phyloP scores from a whole-genome alignment of 2,113 vertebrate species.

The Lutjanus erythropterus region DNA sequence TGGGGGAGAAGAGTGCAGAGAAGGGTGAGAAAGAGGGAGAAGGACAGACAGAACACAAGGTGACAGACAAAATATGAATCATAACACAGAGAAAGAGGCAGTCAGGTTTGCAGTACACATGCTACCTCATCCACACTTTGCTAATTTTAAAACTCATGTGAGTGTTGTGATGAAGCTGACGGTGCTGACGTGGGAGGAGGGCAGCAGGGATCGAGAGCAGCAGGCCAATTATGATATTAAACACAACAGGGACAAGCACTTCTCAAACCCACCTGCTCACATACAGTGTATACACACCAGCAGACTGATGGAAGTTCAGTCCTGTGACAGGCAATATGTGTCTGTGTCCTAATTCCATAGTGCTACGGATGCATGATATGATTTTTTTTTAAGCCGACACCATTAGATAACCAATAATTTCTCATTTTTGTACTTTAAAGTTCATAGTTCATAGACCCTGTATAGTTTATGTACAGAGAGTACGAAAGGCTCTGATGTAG shows the following conservation, averaged over 20 bases:
- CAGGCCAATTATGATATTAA: neutral
- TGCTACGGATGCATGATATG: too few relatives aligned
- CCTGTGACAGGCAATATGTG: too few relatives aligned
- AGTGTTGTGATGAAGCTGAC: neutral
- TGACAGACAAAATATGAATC: neutral
- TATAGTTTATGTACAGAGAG: too few relatives aligned
- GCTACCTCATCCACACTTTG: neutral
- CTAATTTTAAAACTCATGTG: slow-evolving; percentile 9
- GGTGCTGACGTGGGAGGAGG: neutral
- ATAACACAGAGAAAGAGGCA: neutral
- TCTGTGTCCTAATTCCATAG: too few relatives aligned
- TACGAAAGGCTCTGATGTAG: too few relatives aligned
- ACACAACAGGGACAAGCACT: neutral
- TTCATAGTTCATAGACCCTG: too few relatives aligned
- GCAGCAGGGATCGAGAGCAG: slow-evolving; percentile 1
- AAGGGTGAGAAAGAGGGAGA: neutral
- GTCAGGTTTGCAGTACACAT: neutral
- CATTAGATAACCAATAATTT: too few relatives aligned
- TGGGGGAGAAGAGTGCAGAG: neutral
- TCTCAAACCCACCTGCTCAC: slow-evolving; percentile 19
- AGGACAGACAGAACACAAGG: neutral
- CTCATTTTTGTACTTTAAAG: too few relatives aligned
- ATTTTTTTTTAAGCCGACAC: too few relatives aligned
- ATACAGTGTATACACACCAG: neutral
- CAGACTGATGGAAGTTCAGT: too few relatives aligned